A percentile compares a stretch with the other conserved stretches of the same genome.
phyloP scores from a whole-genome alignment of 2,888 invertebrate genomes.

The Hetaerina titia region DNA sequence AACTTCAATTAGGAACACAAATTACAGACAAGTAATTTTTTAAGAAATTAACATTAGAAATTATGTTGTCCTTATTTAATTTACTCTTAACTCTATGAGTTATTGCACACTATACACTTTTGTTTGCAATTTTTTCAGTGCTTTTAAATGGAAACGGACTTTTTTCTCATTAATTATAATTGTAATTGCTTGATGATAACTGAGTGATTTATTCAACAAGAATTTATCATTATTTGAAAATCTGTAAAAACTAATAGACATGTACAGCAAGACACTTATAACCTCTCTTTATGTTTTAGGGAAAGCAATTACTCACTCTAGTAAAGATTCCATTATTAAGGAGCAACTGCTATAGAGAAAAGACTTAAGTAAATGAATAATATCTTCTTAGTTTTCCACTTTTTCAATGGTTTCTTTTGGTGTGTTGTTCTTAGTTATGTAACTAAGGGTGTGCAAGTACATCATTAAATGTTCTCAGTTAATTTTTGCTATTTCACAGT shows the following conservation, averaged over 20 bases:
- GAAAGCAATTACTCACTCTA: conserved; percentile 67
- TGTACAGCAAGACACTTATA: conserved; percentile 66
- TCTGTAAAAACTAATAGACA: conserved; percentile 58
- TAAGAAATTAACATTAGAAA: conserved; percentile 58
- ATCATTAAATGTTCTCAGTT: not conserved
- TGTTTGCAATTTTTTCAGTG: conserved; percentile 58
- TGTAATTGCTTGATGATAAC: conserved; percentile 15
- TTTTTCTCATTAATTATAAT: conserved; percentile 45
- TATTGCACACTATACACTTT: conserved; percentile 51
- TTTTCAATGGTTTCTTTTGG: conserved; percentile 66
- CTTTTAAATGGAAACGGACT: conserved; percentile 40
- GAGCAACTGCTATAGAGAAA: conserved; percentile 67
- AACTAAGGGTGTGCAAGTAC: conserved; percentile 65
- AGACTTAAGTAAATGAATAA: conserved; percentile 67
- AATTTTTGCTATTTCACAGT: not conserved
- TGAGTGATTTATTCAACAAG: conserved; percentile 46
- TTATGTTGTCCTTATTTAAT: conserved; percentile 58
- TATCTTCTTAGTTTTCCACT: conserved; percentile 67
- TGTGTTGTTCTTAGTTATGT: conserved; percentile 63
- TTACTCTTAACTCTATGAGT: conserved; percentile 53
- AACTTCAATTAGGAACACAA: conserved; percentile 60
- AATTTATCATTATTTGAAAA: conserved; percentile 26
- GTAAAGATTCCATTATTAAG: conserved; percentile 67
- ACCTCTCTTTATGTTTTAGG: conserved; percentile 67
- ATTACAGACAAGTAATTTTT: conserved; percentile 60